Base-by-base conservation (phyloP, 1,140 invertebrate species). In the Globodera ellingtonae region DNA sequence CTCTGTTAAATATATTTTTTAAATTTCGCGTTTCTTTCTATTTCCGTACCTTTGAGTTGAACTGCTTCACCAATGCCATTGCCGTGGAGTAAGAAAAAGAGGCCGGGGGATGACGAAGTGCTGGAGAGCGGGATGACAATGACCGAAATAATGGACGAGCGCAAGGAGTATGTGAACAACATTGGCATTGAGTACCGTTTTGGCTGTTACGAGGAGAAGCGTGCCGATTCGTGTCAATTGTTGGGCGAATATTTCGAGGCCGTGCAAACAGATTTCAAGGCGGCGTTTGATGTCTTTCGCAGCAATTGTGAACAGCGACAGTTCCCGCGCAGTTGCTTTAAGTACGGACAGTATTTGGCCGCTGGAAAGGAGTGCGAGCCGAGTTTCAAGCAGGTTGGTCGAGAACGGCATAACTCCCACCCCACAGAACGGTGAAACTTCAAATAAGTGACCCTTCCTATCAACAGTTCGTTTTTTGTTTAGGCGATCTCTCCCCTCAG, bases 181-280 rank as follows among this genome's bases (percentile, higher is more conserved):
- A 85, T 88, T 73, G 87, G 87, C 18, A 89, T 88, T 52, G 87
- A 88, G 44, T 88, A 88, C 71, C 72, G 87, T 50, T 88, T 83
- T 59, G 88, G 87, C 18, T 88, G 87, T 44, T 88, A 88, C 80
- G 87, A 88, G 72, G 87, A 88, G 69, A 88, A 88, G 74, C 77
- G 88, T 15, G 70, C 85, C n/a, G 87, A 89, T 73, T 89, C 87
- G 4, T 88, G 87, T 56, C 87, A 88, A 74, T 62, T 88, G 4
- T 81, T 88, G 10, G 87, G 81, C 10, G 87, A 88, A 72, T 88
- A 85, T 69, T 79, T 84, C 52, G 87, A 88, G 74, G 85, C 87
- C 4, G 75, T 88, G n/a, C 79, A 87, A 50, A 78, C 83, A 66
- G 84, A 89, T 66, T 81, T 79, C 47, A 72, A 84, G 48, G 48